Evolutionary conservation across 2,888 invertebrate species (phyloP), one percentile per base, ranked within the genome.

Genomic region (Limnephilus rhombicus): DNA sequence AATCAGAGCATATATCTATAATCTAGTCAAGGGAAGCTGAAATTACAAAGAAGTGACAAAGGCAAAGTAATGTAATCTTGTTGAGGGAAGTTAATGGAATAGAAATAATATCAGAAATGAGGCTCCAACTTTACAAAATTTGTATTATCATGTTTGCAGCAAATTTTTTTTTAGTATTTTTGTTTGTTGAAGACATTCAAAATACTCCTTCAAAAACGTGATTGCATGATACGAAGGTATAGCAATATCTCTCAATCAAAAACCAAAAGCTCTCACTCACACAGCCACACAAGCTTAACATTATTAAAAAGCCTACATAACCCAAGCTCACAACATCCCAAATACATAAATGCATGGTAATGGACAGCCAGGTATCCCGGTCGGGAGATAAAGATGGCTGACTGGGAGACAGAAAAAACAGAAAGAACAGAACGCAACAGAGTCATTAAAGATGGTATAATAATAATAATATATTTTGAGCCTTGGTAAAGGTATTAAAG

Each of bases 381-480:
- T 9, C 82, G 31, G 37, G 80, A 89, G 68, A 90, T 53, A 90
- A 90, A 90, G 85, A 90, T 90, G 90, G 90, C 90, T 37, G 81
- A 82, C 85, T 49, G 41, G 83, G 83, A 34, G 83, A 83, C 34
- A 81, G 37, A 45, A 90, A 81, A 41, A 49, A 31, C 83, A 24
- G 18, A 68, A 68, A 68, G 24, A 68, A 24, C 68, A 68, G 68
- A 68, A 68, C 68, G 68, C 83, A 90, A 90, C 90, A 83, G 83
- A 90, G 90, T 90, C 90, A 90, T 90, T 90, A 90, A 83, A 90
- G 41, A n/a, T 68, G 68, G 24, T 49, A 15, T 49, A 24, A 89
- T 41, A 34, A 81, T 80, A 83, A 31, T 68, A 68, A 24, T 68
- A 68, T 68, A 68, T 68, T 68, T 68, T 68, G n/a, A 68, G 9